These are phyloP conservation scores for Himalopsyche tibetana DNA, from an alignment of 2,888 invertebrate genomes.

Conservation along the genomic window DNA sequence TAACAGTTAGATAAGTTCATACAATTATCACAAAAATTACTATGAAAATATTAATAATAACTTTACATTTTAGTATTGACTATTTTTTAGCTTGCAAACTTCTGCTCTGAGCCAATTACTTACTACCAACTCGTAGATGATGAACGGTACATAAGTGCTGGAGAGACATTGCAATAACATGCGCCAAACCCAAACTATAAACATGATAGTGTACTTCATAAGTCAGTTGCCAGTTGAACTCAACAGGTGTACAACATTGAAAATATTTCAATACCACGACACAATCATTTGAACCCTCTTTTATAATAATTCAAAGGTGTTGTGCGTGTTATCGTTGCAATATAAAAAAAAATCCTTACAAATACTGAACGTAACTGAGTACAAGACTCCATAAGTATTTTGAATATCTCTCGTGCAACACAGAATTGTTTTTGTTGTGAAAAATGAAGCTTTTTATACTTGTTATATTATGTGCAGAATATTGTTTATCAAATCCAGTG, in stretches of 20 bases:
- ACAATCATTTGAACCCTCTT: no score
- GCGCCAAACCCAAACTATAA: constrained; percentile 11
- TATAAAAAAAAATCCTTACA: no score
- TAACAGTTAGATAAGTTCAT: no score
- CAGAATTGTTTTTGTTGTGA: no score
- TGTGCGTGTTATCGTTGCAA: no score
- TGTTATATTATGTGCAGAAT: not conserved
- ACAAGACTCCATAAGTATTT: no score
- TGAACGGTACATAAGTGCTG: constrained; percentile 32
- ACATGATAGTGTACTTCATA: constrained; percentile 8
- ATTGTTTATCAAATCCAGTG: not conserved
- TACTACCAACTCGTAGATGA: constrained; percentile 6
- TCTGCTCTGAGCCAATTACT: not conserved
- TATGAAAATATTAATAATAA: no score
- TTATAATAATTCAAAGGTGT: no score
- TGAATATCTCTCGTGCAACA: no score
- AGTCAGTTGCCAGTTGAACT: constrained; percentile 20
- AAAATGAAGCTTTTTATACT: not conserved
- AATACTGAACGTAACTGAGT: no score
- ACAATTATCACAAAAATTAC: no score
- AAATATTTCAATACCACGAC: not conserved
- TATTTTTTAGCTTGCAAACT: not conserved
- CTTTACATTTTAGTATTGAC: no score
- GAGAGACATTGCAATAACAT: not conserved
- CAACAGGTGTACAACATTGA: not conserved